Conservation (phyloP, 92 coral and sea anemone genomes). For the Paragorgia papillata region DNA sequence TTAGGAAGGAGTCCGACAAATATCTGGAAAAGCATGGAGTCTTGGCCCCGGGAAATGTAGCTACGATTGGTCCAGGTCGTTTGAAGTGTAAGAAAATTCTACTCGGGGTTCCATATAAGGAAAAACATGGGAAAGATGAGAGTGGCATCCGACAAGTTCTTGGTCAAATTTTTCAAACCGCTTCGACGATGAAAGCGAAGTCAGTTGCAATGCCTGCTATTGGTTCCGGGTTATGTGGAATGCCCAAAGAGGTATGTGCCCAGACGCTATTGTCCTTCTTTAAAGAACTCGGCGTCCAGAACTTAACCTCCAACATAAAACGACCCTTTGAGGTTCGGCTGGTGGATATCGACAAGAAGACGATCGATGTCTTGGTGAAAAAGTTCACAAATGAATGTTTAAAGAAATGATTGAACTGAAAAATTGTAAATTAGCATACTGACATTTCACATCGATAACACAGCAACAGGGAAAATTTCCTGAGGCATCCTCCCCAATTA, state of each 20-base stretch:
- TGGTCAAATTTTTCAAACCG: constrained; percentile 48
- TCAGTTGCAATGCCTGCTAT: constrained; percentile 81
- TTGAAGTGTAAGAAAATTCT: constrained; percentile 59
- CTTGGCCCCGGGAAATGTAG: constrained; percentile 45
- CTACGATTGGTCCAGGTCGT: constrained; percentile 52
- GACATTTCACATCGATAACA: too few species aligned
- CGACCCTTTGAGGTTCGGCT: constrained; percentile 61
- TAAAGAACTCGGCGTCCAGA: constrained; percentile 24
- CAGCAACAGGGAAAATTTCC: too few species aligned
- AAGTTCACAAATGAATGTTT: constrained; percentile 37
- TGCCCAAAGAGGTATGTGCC: constrained; percentile 60
- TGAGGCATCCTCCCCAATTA: too few species aligned
- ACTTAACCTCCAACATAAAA: too few species aligned
- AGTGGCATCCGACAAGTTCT: constrained; percentile 34
- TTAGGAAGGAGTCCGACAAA: constrained; percentile 44
- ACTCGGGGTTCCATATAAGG: too few species aligned
- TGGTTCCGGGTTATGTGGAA: constrained; percentile 57
- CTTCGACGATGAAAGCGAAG: constrained; percentile 21
- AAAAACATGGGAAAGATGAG: constrained; percentile 38
- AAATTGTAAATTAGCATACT: too few species aligned
- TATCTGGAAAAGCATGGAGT: neutral
- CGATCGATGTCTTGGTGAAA: constrained; percentile 59
- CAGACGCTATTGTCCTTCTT: constrained; percentile 65
- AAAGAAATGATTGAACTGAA: too few species aligned
- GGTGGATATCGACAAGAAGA: constrained; percentile 56